Conservation (phyloP, 2,797 vertebrate species). For the Buphagus erythrorhynchus region DNA sequence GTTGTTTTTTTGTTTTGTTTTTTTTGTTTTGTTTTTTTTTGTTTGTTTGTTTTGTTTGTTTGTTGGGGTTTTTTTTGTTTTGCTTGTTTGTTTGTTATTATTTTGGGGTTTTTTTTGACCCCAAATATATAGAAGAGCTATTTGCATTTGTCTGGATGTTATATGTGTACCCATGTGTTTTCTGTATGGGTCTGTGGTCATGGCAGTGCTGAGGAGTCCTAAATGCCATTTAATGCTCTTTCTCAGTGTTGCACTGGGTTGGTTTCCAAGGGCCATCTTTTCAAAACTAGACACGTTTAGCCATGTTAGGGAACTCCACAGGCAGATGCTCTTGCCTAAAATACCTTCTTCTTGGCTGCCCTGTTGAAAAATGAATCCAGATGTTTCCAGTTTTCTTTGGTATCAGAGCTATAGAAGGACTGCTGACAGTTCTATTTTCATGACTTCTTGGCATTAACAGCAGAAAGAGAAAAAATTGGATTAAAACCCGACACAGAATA, state of each 20-base stretch:
- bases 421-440: constrained; percentile 31
- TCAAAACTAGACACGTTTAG: neutral
- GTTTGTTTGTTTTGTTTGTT: too few species aligned
- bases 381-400: constrained; percentile 43
- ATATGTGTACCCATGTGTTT: neutral
- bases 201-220: neutral
- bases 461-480: constrained; percentile 1
- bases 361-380: constrained; percentile 25
- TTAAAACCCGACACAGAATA: constrained; percentile 32
- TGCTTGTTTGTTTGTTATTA: neutral
- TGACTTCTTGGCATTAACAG: neutral
- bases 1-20: too few species aligned
- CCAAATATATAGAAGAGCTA: neutral
- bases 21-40: neutral
- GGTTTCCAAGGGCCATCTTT: neutral
- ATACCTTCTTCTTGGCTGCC: constrained; percentile 21
- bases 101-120: neutral
- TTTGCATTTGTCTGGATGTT: neutral
- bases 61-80: too few species aligned
- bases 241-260: neutral
- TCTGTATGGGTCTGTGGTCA: neutral
- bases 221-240: neutral
- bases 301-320: neutral
- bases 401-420: neutral
- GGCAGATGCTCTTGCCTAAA: constrained; percentile 26